Percentiles rank a stretch among this genome's conserved stretches.
Conservation (phyloP, 2,113 vertebrate genomes). For the Myrmecobius fasciatus region DNA sequence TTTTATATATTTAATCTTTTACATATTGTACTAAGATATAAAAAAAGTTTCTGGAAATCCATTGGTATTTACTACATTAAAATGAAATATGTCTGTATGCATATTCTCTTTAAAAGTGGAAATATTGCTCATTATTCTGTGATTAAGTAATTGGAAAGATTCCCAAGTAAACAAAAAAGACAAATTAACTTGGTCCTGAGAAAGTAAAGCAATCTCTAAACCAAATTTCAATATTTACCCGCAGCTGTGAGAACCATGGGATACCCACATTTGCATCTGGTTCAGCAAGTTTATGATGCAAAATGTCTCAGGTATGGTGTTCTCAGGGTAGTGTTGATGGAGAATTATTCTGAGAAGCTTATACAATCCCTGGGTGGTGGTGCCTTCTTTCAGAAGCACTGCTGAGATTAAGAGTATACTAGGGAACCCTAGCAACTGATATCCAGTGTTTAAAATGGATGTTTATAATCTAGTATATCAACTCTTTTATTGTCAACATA, state of each 20-base stretch:
- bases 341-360: constrained; percentile 49
- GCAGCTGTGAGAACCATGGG: constrained; percentile 79
- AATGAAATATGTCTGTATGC: constrained; percentile 25
- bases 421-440: constrained; percentile 28
- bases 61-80: constrained; percentile 54
- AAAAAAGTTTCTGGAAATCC: constrained; percentile 40
- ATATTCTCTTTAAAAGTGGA: constrained; percentile 52
- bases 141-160: constrained; percentile 66
- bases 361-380: neutral
- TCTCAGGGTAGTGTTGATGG: constrained; percentile 34
- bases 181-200: constrained; percentile 62
- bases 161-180: constrained; percentile 66
- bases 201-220: constrained; percentile 75
- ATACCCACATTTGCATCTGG: constrained; percentile 79
- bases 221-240: constrained; percentile 73
- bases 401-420: constrained; percentile 19
- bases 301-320: constrained; percentile 73
- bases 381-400: constrained; percentile 19
- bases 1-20: neutral
- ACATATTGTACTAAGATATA: neutral
- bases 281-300: constrained; percentile 70
- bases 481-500: neutral
- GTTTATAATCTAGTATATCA: constrained; percentile 15
- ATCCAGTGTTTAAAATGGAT: neutral
- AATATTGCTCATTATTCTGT: constrained; percentile 65